phyloP scores from a whole-genome alignment of 92 coral and sea anemone species.

The Ricordea florida region DNA sequence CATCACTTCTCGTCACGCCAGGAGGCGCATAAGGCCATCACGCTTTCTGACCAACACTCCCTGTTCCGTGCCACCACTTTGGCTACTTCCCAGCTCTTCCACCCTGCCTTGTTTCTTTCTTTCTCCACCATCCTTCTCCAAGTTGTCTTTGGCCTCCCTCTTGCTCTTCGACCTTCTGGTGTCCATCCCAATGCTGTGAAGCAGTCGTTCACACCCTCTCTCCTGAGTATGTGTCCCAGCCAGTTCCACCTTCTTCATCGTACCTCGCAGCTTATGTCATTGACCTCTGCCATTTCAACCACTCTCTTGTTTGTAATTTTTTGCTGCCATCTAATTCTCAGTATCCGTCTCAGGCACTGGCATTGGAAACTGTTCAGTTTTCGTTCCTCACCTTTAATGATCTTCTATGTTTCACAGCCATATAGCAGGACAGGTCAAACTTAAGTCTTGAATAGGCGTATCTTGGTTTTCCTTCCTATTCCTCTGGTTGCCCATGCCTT shows the following conservation, averaged over 20 bases:
- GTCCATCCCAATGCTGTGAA: neutral
- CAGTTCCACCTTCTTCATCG: slow-evolving; percentile 25
- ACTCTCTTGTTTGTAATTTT: slow-evolving; percentile 28
- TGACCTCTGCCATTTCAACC: slow-evolving; percentile 9
- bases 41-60: no score
- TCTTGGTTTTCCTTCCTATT: neutral
- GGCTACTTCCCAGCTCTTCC: no score
- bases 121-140: no score
- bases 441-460: slow-evolving; percentile 10
- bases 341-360: slow-evolving; percentile 20
- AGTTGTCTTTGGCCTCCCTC: slow-evolving; percentile 29
- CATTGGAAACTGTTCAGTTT: slow-evolving; percentile 24
- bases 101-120: no score
- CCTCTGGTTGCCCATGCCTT: neutral
- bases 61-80: no score
- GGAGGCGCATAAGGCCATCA: no score
- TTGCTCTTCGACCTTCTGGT: slow-evolving; percentile 7
- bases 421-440: slow-evolving; percentile 35
- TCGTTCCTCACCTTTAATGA: slow-evolving; percentile 20
- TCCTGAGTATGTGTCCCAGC: slow-evolving; percentile 19
- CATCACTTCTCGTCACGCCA: no score
- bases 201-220: neutral
- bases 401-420: slow-evolving; percentile 40
- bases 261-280: slow-evolving; percentile 9
- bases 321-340: slow-evolving; percentile 20